phyloP scores from a whole-genome alignment of 2,113 vertebrate species.

The Lucifuga dentata region DNA sequence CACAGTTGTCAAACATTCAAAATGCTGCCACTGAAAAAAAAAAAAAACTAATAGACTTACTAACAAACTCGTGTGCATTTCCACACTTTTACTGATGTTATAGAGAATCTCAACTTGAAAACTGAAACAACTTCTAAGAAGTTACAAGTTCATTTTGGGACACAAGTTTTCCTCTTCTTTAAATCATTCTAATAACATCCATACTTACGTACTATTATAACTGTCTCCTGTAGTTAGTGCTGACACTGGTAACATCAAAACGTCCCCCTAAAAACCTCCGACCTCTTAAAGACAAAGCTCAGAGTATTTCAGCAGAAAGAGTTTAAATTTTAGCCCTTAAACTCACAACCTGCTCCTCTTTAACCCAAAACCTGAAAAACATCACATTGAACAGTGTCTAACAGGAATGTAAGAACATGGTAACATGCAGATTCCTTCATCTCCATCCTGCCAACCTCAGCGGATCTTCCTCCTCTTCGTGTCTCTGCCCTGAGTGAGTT shows the following conservation, averaged over 20 bases:
- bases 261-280: not conserved
- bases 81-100: not conserved
- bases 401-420: too few relatives aligned
- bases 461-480: constrained; percentile 51
- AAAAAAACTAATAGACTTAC: too few relatives aligned
- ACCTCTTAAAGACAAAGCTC: not conserved
- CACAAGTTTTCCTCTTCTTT: not conserved
- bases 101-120: not conserved
- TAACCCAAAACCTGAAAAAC: not conserved
- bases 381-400: not conserved
- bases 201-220: too few relatives aligned
- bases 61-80: not conserved
- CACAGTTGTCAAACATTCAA: not conserved
- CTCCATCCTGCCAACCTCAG: constrained; percentile 4
- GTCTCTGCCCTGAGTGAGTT: constrained; percentile 52
- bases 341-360: not conserved
- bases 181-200: too few relatives aligned
- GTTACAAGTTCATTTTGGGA: not conserved
- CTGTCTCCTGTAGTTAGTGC: too few relatives aligned
- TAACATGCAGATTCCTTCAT: not conserved
- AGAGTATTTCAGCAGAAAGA: not conserved
- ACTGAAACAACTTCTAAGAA: not conserved
- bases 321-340: not conserved
- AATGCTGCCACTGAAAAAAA: not conserved
- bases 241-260: not conserved